Evolutionary conservation across 2,888 invertebrate genomes (phyloP).

Genomic region (Lasioglossum figueresi): DNA sequence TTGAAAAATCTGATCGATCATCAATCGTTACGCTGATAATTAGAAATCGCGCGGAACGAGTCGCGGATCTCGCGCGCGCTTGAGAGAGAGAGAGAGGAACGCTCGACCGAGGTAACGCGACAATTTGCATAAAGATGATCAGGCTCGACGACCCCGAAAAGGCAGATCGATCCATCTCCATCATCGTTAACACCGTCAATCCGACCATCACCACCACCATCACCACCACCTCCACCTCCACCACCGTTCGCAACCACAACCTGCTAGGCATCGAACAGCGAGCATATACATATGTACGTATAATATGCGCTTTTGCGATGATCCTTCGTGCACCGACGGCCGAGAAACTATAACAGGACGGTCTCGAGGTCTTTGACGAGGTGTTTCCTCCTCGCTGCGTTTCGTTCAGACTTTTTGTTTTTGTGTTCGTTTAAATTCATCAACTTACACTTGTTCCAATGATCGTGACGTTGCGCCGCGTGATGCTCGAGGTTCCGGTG

Average conservation of each 20-base stretch:
- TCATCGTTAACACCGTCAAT: conserved; percentile 30
- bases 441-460: conserved; percentile 82
- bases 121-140: conserved; percentile 6
- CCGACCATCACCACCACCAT: conserved; percentile 45
- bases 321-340: conserved; percentile 16
- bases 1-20: background rate
- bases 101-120: background rate
- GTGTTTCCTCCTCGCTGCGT: background rate
- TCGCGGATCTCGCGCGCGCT: background rate
- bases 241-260: conserved; percentile 41
- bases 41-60: background rate
- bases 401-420: conserved; percentile 9
- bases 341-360: conserved; percentile 31
- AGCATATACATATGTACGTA: conserved; percentile 33
- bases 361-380: conserved; percentile 32
- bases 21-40: background rate
- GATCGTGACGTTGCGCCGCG: conserved; percentile 76
- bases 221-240: conserved; percentile 58
- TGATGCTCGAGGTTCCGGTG: conserved; percentile 80
- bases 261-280: conserved; percentile 62
- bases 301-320: conserved; percentile 13
- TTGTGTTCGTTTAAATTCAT: conserved; percentile 31
- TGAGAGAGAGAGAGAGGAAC: background rate
- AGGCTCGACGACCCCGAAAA: background rate
- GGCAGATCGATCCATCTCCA: conserved; percentile 44